Conservation (phyloP, 1,140 invertebrate genomes). For the Drosophila funebris region DNA sequence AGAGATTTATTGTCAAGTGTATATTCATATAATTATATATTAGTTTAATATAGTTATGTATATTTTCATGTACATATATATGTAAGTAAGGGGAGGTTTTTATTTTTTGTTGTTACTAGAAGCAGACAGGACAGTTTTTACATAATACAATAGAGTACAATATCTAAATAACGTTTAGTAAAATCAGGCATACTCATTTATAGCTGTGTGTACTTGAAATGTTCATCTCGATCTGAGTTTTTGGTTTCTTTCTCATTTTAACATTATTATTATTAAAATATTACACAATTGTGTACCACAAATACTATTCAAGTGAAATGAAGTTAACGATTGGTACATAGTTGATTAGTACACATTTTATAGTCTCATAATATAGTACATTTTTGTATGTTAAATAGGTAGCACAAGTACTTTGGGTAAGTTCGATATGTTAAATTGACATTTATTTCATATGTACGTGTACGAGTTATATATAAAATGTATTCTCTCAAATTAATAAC, state of each 20-base stretch:
- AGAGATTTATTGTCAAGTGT: slow-evolving; percentile 40
- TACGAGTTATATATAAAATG: neutral
- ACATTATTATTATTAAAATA: slow-evolving; percentile 1
- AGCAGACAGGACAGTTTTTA: slow-evolving; percentile 1
- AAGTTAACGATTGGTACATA: neutral
- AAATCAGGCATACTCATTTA: slow-evolving; percentile 7
- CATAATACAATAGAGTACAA: slow-evolving; percentile 2
- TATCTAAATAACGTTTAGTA: slow-evolving; percentile 18
- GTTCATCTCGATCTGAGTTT: slow-evolving; percentile 1
- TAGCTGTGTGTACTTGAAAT: neutral
- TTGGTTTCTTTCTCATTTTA: neutral
- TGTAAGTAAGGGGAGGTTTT: neutral
- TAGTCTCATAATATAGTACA: slow-evolving; percentile 17
- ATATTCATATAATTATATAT: neutral
- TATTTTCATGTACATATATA: neutral
- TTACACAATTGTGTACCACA: neutral
- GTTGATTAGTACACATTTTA: slow-evolving; percentile 15
- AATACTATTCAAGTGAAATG: neutral
- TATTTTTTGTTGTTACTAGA: neutral
- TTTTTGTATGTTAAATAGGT: slow-evolving; percentile 12
- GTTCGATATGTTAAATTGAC: slow-evolving; percentile 61
- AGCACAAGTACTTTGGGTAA: slow-evolving; percentile 26
- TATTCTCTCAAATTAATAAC: neutral
- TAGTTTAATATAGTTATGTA: neutral
- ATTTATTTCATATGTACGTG: slow-evolving; percentile 24